Conservation (phyloP, 1,140 invertebrate genomes). For the Colletes gigas region DNA sequence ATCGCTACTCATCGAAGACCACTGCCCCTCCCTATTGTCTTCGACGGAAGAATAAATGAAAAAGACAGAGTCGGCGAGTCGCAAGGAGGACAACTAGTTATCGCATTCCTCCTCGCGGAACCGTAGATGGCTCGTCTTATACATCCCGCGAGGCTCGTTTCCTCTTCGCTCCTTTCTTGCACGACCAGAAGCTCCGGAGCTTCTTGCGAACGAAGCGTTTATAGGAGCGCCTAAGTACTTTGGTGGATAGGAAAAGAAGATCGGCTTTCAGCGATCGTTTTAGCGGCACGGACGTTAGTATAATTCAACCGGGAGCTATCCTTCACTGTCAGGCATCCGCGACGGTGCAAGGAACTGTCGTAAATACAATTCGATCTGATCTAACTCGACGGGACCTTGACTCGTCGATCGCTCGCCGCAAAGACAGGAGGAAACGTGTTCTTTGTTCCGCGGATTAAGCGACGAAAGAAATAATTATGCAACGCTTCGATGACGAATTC, state of each 20-base stretch:
- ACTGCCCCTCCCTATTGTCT: constrained; percentile 20
- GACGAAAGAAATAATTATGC: constrained; percentile 13
- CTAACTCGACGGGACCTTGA: constrained; percentile 10
- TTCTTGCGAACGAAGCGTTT: constrained; percentile 36
- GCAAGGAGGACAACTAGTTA: constrained; percentile 36
- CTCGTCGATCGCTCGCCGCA: background rate
- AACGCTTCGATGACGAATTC: background rate
- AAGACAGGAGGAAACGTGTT: background rate
- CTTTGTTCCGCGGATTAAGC: background rate
- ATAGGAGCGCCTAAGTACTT: constrained; percentile 3
- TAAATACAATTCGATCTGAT: constrained; percentile 32
- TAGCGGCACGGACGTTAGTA: background rate
- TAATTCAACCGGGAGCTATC: constrained; percentile 36
- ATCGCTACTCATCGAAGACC: constrained; percentile 4
- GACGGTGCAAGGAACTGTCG: constrained; percentile 28
- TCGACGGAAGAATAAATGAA: constrained; percentile 9
- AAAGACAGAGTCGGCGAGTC: constrained; percentile 6
- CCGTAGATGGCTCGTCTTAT: constrained; percentile 37
- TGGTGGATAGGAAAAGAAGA: constrained; percentile 8
- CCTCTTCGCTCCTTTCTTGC: constrained; percentile 24
- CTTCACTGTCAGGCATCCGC: constrained; percentile 22
- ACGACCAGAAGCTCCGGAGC: constrained; percentile 6
- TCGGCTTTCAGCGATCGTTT: constrained; percentile 13
- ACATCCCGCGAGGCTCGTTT: constrained; percentile 34
- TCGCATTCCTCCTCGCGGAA: constrained; percentile 35